Conservation (phyloP, 2,113 vertebrate species). For the zebrafish (Danio rerio) region GRCz12tu NC_133185.1:37953501-37954000, state of each 20-base stretch:
- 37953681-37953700: slow-evolving; percentile 91
- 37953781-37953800: neutral
- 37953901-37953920: too few species aligned
- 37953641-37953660: slow-evolving; percentile 85
- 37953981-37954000: too few species aligned
- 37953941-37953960: too few species aligned
- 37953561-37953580: slow-evolving; percentile 26
- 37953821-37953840: too few species aligned
- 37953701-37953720: slow-evolving; percentile 87
- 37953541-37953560: slow-evolving; percentile 1
- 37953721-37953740: slow-evolving; percentile 85
- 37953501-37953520: neutral
- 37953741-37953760: slow-evolving; percentile 85
- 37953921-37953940: too few species aligned
- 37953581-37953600: slow-evolving; percentile 1
- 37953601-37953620: neutral
- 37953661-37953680: slow-evolving; percentile 89
- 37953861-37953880: too few species aligned
- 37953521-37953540: neutral
- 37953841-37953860: too few species aligned
- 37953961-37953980: too few species aligned
- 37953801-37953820: neutral
- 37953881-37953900: too few species aligned
- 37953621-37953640: neutral
- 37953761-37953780: neutral